phyloP scores from a whole-genome alignment of 1,140 invertebrate genomes.

The Charaxes varanes region DNA sequence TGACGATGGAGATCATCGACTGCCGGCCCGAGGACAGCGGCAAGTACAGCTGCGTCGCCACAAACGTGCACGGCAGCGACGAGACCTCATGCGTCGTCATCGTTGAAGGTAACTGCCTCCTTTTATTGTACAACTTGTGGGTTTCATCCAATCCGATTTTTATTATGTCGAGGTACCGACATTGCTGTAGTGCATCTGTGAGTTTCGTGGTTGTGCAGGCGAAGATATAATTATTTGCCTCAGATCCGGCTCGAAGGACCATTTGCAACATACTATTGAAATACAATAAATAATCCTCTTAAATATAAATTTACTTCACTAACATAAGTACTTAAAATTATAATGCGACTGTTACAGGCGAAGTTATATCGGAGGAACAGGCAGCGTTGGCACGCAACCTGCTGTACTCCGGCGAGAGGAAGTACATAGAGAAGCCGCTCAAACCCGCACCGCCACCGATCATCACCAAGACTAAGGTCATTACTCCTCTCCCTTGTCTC shows the following conservation, averaged over 20 bases:
- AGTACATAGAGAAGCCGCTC: conserved; percentile 86
- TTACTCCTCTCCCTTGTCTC: background rate
- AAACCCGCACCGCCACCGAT: conserved; percentile 85
- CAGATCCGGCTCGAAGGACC: too few species aligned
- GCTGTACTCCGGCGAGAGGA: conserved; percentile 89
- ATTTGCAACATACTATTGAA: conserved; percentile 8
- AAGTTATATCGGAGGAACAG: conserved; percentile 85
- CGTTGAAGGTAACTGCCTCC: conserved; percentile 97
- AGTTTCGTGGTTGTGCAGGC: too few species aligned
- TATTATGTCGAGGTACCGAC: too few species aligned
- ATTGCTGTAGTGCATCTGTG: too few species aligned
- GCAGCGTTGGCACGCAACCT: conserved; percentile 88
- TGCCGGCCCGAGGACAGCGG: conserved; percentile 96
- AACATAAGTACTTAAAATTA: too few species aligned
- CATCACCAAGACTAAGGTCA: conserved; percentile 77
- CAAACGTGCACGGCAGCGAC: conserved; percentile 93
- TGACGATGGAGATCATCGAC: conserved; percentile 96
- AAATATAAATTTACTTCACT: conserved; percentile 1
- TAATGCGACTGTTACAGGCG: too few species aligned
- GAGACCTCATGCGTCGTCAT: conserved; percentile 97
- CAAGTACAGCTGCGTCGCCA: conserved; percentile 94
- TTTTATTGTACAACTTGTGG: too few species aligned
- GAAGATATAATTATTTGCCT: too few species aligned
- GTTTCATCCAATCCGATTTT: too few species aligned
- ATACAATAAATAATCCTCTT: background rate